Percentiles rank a stretch among this genome's conserved stretches.
Evolutionary conservation across 2,888 invertebrate species (phyloP).

Genomic region (Reticulitermes lucifugus): DNA sequence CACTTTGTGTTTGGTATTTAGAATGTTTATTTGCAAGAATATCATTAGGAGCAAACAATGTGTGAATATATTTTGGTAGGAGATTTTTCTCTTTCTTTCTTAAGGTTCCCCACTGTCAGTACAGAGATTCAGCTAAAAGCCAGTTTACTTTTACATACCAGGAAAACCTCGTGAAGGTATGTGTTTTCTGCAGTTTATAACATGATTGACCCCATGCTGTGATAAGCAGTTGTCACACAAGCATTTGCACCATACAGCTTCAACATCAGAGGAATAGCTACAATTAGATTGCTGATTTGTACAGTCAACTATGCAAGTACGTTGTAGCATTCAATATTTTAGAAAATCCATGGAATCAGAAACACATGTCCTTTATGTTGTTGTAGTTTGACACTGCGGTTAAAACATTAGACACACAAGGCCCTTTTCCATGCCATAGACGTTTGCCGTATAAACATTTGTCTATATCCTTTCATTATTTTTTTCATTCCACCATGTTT

Average conservation of each 20-base stretch:
- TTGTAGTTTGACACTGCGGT: too few relatives aligned
- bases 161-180: slow-evolving; percentile 74
- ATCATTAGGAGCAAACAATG: neutral
- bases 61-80: slow-evolving; percentile 59
- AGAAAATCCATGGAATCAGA: too few relatives aligned
- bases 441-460: too few relatives aligned
- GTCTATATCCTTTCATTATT: too few relatives aligned
- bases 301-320: slow-evolving; percentile 13
- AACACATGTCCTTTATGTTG: too few relatives aligned
- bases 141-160: slow-evolving; percentile 77
- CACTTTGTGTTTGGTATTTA: slow-evolving; percentile 1
- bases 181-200: slow-evolving; percentile 55
- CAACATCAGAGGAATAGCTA: neutral
- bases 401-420: too few relatives aligned
- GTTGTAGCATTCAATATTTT: too few relatives aligned
- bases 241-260: slow-evolving; percentile 36
- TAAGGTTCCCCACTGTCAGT: slow-evolving; percentile 53
- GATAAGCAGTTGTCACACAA: slow-evolving; percentile 18
- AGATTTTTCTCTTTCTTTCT: slow-evolving; percentile 55
- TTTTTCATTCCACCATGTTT: too few relatives aligned
- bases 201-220: slow-evolving; percentile 27
- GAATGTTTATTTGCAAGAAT: slow-evolving; percentile 1
- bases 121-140: slow-evolving; percentile 61
- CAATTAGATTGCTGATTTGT: neutral
- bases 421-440: too few relatives aligned